These are phyloP conservation scores for Spialia ferax DNA, from an alignment of 2,888 invertebrate species.

Conservation along the genomic window DNA sequence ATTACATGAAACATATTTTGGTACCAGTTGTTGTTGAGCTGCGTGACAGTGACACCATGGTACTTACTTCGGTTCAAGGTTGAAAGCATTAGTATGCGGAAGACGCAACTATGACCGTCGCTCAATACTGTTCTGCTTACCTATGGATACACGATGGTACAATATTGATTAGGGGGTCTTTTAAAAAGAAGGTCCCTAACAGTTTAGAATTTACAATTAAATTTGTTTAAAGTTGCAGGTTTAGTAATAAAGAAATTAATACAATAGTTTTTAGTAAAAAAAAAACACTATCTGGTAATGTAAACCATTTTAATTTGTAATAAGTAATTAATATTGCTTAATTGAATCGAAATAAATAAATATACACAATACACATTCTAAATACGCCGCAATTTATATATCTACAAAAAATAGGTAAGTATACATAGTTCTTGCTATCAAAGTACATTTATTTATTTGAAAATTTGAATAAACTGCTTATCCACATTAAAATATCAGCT, in stretches of 20 bases:
- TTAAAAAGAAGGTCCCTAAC: not conserved
- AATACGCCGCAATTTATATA: slow-evolving; percentile 58
- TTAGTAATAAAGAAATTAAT: too few relatives aligned
- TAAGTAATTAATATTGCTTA: slow-evolving; percentile 83
- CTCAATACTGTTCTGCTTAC: slow-evolving; percentile 42
- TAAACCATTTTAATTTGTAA: slow-evolving; percentile 76
- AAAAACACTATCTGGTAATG: slow-evolving; percentile 59
- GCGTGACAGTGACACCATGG: slow-evolving; percentile 34
- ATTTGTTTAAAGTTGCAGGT: not conserved
- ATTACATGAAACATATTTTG: too few relatives aligned
- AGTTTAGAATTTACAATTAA: too few relatives aligned
- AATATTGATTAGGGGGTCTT: not conserved
- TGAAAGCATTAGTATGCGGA: slow-evolving; percentile 76
- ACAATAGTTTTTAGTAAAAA: slow-evolving; percentile 40
- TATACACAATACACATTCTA: slow-evolving; percentile 60
- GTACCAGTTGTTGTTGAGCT: not conserved
- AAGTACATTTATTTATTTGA: slow-evolving; percentile 27
- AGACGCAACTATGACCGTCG: slow-evolving; percentile 57
- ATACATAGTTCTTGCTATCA: slow-evolving; percentile 33
- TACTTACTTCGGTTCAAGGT: slow-evolving; percentile 62
- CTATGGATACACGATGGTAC: not conserved
- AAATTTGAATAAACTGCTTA: slow-evolving; percentile 29
- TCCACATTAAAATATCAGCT: slow-evolving; percentile 28
- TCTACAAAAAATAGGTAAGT: slow-evolving; percentile 48
- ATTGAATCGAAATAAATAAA: slow-evolving; percentile 82